phyloP scores from a whole-genome alignment of 1,140 invertebrate genomes.

The Lordiphosa clarofinis region DNA sequence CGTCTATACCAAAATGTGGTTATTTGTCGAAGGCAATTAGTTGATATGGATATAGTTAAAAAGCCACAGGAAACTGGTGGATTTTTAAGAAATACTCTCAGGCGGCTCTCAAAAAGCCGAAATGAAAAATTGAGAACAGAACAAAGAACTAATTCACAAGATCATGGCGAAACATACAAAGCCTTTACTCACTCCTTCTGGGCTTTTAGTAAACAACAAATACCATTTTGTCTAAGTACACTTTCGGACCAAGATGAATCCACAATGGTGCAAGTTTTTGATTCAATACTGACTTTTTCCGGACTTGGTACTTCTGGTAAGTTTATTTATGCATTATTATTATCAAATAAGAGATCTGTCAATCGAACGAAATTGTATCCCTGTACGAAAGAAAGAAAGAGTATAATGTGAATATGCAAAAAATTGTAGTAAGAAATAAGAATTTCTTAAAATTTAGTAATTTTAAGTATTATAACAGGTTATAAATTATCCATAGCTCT shows the following conservation, averaged over 20 bases:
- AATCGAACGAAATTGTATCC: no score
- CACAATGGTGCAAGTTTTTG: conserved; percentile 89
- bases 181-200: conserved; percentile 92
- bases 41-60: conserved; percentile 89
- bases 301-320: conserved; percentile 88
- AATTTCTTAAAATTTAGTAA: no score
- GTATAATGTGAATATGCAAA: no score
- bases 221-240: conserved; percentile 90
- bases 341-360: no score
- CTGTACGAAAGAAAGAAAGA: no score
- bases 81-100: conserved; percentile 92
- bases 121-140: conserved; percentile 92
- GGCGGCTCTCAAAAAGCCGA: conserved; percentile 92
- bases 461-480: no score
- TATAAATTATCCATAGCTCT: no score
- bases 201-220: conserved; percentile 90
- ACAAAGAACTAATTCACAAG: conserved; percentile 83
- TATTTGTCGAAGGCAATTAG: conserved; percentile 88
- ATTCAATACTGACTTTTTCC: conserved; percentile 88
- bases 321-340: background rate
- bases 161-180: conserved; percentile 91
- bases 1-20: conserved; percentile 90
- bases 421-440: no score
- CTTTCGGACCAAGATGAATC: conserved; percentile 93
- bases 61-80: conserved; percentile 90